Conservation (phyloP, 2,797 vertebrate genomes). For the Malurus splendens region DNA sequence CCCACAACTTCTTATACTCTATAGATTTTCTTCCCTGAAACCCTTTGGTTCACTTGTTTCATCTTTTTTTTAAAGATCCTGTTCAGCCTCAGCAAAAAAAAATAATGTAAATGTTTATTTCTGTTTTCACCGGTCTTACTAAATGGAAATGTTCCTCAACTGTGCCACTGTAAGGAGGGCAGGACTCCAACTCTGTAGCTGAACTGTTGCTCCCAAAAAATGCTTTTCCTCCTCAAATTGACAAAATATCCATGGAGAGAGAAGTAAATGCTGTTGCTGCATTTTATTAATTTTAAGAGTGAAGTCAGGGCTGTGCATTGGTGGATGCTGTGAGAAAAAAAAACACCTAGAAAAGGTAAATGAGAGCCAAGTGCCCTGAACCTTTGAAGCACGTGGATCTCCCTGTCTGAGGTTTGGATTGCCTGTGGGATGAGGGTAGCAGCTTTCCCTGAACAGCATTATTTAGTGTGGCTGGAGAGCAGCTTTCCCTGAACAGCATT, state of each 20-base stretch:
- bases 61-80: background rate
- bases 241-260: background rate
- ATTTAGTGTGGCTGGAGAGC: background rate
- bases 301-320: background rate
- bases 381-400: background rate
- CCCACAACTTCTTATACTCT: constrained; percentile 51
- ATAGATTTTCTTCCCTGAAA: constrained; percentile 13
- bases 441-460: background rate
- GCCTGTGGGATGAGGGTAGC: background rate
- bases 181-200: background rate
- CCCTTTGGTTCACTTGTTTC: constrained; percentile 1
- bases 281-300: background rate
- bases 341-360: background rate
- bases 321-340: background rate
- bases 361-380: background rate
- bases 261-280: background rate
- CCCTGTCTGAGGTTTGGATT: background rate
- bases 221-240: background rate
- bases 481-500: background rate
- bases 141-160: background rate
- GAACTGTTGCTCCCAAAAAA: background rate
- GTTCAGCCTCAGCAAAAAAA: background rate
- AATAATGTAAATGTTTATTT: background rate
- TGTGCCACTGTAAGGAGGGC: background rate
- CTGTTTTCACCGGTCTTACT: background rate